Evolutionary conservation across 1,140 invertebrate genomes (phyloP).

Genomic region (Melipona quadrifasciata): DNA sequence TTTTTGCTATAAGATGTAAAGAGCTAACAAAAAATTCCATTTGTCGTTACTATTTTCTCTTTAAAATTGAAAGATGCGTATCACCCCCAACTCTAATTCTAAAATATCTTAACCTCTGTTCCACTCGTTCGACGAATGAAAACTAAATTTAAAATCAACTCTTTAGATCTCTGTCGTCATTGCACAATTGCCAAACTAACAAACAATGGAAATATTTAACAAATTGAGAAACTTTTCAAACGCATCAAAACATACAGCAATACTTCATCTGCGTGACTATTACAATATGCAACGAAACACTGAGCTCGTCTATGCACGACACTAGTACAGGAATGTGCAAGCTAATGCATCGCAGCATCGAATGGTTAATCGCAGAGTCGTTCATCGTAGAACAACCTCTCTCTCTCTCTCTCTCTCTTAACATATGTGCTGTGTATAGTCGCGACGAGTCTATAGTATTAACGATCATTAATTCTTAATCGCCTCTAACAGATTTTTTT

Average conservation of each 20-base stretch:
- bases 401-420: neutral
- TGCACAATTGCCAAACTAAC: neutral
- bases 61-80: no score
- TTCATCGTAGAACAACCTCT: neutral
- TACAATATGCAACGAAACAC: conserved; percentile 19
- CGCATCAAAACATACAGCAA: neutral
- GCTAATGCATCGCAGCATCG: conserved; percentile 60
- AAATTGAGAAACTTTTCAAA: neutral
- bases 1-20: neutral
- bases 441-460: conserved; percentile 75
- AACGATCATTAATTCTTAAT: conserved; percentile 74
- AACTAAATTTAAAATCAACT: neutral
- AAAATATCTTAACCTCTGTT: no score
- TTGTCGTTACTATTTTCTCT: no score
- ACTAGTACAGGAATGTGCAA: conserved; percentile 66
- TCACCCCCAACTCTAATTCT: no score
- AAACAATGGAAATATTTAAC: neutral
- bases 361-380: conserved; percentile 67
- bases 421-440: neutral
- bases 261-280: neutral
- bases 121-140: neutral
- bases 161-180: no score
- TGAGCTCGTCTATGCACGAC: conserved; percentile 36
- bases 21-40: no score
- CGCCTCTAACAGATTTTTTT: conserved; percentile 55